Conservation (phyloP, 2,888 invertebrate genomes). For the Sussaba pulchella region DNA sequence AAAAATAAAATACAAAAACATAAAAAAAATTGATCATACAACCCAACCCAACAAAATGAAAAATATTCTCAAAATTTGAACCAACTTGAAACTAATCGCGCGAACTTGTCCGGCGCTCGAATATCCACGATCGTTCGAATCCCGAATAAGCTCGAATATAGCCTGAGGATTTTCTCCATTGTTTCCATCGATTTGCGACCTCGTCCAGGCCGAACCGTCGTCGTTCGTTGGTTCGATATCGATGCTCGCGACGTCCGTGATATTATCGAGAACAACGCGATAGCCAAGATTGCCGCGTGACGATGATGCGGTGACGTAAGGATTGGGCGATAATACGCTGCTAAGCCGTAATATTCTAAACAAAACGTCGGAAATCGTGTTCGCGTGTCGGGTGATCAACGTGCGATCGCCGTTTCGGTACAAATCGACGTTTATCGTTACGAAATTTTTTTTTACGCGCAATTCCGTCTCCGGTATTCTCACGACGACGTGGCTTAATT, state of each 20-base stretch:
- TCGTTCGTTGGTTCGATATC: slow-evolving; percentile 64
- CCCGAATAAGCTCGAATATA: slow-evolving; percentile 43
- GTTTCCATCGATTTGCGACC: slow-evolving; percentile 1
- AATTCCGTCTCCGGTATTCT: slow-evolving; percentile 86
- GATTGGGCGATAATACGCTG: slow-evolving; percentile 66
- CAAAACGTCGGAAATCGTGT: not conserved
- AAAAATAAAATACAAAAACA: too few species aligned
- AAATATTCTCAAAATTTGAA: not conserved
- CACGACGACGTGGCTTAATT: slow-evolving; percentile 90
- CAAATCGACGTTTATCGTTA: slow-evolving; percentile 72
- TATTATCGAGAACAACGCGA: slow-evolving; percentile 70
- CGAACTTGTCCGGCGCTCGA: slow-evolving; percentile 45
- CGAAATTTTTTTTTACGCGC: slow-evolving; percentile 85
- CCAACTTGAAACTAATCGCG: slow-evolving; percentile 31
- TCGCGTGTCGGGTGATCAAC: slow-evolving; percentile 48
- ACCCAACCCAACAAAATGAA: slow-evolving; percentile 8
- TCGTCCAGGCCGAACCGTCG: not conserved
- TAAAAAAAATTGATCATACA: too few species aligned
- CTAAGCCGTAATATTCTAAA: slow-evolving; percentile 28
- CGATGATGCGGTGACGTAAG: slow-evolving; percentile 61
- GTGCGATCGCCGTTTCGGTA: slow-evolving; percentile 69
- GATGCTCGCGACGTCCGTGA: slow-evolving; percentile 73
- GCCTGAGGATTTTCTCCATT: slow-evolving; percentile 37
- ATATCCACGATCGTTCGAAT: not conserved
- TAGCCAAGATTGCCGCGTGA: slow-evolving; percentile 74